Evolutionary conservation across 2,113 vertebrate genomes (phyloP).

Genomic region (Strix uralensis): DNA sequence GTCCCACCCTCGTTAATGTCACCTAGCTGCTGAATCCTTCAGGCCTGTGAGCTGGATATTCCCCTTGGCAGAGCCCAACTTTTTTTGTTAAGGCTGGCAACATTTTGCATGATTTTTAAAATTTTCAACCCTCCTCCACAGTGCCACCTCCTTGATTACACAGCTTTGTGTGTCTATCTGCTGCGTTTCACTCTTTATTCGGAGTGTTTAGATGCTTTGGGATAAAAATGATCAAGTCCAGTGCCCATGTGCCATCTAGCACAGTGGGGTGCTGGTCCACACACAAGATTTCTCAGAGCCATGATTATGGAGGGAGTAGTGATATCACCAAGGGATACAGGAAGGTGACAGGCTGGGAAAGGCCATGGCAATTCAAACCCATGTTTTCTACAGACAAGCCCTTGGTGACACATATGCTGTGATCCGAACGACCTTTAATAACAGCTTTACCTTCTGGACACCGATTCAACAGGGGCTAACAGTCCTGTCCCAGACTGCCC

Average conservation of each 20-base stretch:
- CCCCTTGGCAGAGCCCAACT: neutral
- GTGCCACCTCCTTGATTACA: neutral
- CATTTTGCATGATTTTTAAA: neutral
- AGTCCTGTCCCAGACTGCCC: neutral
- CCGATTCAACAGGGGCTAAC: accelerated
- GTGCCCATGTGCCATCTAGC: neutral
- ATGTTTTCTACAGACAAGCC: neutral
- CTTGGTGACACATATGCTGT: neutral
- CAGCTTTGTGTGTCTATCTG: too few species aligned
- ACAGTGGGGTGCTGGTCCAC: neutral
- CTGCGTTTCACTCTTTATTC: neutral
- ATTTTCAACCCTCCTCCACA: neutral
- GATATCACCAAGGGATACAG: neutral
- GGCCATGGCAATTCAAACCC: neutral
- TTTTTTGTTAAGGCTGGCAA: neutral
- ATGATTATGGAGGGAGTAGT: neutral
- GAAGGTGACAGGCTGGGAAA: neutral
- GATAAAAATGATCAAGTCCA: neutral
- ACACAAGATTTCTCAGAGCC: accelerated
- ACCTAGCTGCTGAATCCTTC: neutral
- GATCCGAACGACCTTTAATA: neutral
- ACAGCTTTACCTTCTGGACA: neutral
- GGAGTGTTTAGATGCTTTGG: neutral
- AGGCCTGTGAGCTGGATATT: neutral
- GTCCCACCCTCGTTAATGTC: neutral